Percentiles rank a stretch among this genome's conserved stretches.
phyloP scores from a whole-genome alignment of 2,113 vertebrate species.

The Oryzias javanicus region DNA sequence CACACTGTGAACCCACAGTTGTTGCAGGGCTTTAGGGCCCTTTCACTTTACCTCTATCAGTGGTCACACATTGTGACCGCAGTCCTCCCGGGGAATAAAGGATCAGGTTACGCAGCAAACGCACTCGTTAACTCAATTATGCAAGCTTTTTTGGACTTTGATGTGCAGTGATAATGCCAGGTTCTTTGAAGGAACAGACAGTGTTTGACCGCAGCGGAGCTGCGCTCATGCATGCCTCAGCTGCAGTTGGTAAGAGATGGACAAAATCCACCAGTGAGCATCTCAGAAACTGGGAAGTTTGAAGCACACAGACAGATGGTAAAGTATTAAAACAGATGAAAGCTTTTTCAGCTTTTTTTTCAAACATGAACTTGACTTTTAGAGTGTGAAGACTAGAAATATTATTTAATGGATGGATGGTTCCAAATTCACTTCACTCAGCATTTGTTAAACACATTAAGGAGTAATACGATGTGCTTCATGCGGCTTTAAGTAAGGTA shows the following conservation, averaged over 20 bases:
- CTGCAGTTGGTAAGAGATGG: constrained; percentile 40
- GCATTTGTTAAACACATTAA: constrained; percentile 49
- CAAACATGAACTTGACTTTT: constrained; percentile 22
- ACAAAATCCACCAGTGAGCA: constrained; percentile 34
- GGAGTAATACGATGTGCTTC: constrained; percentile 19
- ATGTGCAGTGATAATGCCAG: constrained; percentile 57
- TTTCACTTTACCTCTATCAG: constrained; percentile 33
- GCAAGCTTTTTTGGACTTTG: constrained; percentile 58
- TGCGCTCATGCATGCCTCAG: constrained; percentile 48
- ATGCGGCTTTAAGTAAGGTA: constrained; percentile 43
- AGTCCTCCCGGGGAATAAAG: constrained; percentile 30
- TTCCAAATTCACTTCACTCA: constrained; percentile 21
- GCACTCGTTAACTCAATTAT: constrained; percentile 73
- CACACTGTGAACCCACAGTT: constrained; percentile 65
- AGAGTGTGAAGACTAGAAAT: constrained; percentile 22
- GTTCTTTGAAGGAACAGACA: constrained; percentile 65
- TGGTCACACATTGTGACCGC: constrained; percentile 47
- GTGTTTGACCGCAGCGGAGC: constrained; percentile 51
- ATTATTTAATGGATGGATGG: constrained; percentile 24
- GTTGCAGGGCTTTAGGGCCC: constrained; percentile 55
- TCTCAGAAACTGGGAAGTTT: constrained; percentile 36
- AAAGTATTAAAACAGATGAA: constrained; percentile 10
- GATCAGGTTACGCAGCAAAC: constrained; percentile 63
- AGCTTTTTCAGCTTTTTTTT: constrained; percentile 13
- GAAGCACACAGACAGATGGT: constrained; percentile 31